Conservation (phyloP, 2,113 vertebrate species). For the Pygoscelis adeliae region DNA sequence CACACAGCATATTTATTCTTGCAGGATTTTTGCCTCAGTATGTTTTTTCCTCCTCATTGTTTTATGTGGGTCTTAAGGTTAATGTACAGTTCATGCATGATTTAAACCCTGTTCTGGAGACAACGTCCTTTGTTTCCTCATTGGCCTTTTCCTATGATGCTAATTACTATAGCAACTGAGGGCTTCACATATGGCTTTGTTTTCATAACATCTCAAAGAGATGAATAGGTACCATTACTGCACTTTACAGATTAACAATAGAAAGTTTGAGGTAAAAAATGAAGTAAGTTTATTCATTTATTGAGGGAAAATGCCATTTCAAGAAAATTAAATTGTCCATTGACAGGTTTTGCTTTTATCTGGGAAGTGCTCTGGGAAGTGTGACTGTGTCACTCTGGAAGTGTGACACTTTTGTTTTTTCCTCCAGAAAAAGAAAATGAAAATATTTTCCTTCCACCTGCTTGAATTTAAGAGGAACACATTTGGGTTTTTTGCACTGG, state of each 20-base stretch:
- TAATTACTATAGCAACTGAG: conserved; percentile 14
- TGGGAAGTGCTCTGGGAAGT: not conserved
- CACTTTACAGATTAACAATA: not conserved
- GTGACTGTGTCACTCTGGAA: not conserved
- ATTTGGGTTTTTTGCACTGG: not conserved
- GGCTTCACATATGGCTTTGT: not conserved
- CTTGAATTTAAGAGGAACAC: not conserved
- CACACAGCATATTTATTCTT: not conserved
- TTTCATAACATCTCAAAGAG: not conserved
- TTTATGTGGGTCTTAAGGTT: not conserved
- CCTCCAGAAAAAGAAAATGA: not conserved
- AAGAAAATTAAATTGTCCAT: not conserved
- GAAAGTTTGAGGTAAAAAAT: not conserved
- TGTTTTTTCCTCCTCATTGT: not conserved
- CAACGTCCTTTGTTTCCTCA: not conserved
- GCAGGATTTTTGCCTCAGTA: not conserved
- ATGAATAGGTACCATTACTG: not conserved
- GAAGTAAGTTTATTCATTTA: not conserved
- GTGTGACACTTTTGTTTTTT: not conserved
- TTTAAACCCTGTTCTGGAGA: not conserved
- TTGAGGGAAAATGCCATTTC: not conserved
- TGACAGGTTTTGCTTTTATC: not conserved
- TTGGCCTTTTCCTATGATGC: not conserved
- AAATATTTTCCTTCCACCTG: not conserved
- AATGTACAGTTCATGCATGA: not conserved